Percentiles rank a stretch among this genome's conserved stretches.
These are phyloP conservation scores for Lysandra bellargus DNA, from an alignment of 2,888 invertebrate species.

Conservation along the genomic window DNA sequence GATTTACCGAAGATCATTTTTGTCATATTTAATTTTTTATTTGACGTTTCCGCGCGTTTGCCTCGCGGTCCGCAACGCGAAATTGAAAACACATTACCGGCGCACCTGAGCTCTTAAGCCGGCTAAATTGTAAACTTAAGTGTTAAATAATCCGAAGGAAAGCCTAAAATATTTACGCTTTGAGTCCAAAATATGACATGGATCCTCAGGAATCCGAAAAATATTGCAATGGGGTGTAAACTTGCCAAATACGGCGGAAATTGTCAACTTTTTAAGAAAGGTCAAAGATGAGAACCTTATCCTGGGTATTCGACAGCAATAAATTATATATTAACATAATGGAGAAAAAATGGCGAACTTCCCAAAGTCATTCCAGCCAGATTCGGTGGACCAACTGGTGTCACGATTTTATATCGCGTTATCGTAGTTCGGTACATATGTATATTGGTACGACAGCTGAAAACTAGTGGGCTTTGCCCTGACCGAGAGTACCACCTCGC, in stretches of 20 bases:
- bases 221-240: not conserved
- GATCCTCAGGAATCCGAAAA: not conserved
- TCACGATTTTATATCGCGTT: no score
- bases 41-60: slow-evolving; percentile 5
- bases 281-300: no score
- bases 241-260: not conserved
- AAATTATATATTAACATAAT: no score
- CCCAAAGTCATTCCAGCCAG: no score
- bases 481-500: no score
- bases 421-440: no score
- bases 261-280: no score
- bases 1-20: not conserved
- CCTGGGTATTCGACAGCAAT: no score
- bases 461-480: no score
- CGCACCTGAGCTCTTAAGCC: slow-evolving; percentile 17
- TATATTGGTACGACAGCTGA: no score
- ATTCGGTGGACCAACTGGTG: no score
- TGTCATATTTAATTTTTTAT: slow-evolving; percentile 18
- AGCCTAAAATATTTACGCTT: not conserved
- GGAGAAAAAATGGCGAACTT: no score
- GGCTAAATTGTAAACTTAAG: slow-evolving; percentile 17
- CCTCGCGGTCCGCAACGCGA: not conserved
- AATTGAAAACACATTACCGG: slow-evolving; percentile 27
- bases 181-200: slow-evolving; percentile 8
- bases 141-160: not conserved